These are phyloP conservation scores for Dione vanillae DNA, from an alignment of 2,888 invertebrate genomes.

Conservation along the genomic window DNA sequence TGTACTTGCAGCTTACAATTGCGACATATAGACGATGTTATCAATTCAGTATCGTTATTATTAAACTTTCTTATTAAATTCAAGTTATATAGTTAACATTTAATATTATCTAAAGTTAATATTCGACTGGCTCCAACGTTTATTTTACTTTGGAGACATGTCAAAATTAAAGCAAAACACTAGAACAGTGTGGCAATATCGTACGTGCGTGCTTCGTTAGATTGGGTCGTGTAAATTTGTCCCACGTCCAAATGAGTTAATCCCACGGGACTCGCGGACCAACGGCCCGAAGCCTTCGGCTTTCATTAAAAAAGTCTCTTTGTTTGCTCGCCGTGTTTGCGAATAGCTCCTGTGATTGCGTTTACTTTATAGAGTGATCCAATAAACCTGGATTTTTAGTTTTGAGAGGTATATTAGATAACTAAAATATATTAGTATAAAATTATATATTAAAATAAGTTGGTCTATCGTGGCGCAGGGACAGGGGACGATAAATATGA, in stretches of 20 bases:
- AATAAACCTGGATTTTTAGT: slow-evolving; percentile 23
- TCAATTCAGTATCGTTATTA: too few species aligned
- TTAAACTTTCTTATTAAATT: neutral
- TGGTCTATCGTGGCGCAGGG: neutral
- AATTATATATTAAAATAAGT: neutral
- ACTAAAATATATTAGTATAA: neutral
- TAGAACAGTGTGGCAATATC: slow-evolving; percentile 50
- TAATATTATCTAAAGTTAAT: neutral
- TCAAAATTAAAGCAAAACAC: slow-evolving; percentile 52
- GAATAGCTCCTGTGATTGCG: slow-evolving; percentile 39
- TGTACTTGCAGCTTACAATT: too few species aligned
- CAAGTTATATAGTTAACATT: neutral
- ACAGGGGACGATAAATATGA: neutral
- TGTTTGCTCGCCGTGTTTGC: slow-evolving; percentile 40
- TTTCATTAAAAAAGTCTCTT: slow-evolving; percentile 60
- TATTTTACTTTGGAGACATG: slow-evolving; percentile 21
- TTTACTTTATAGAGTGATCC: slow-evolving; percentile 33
- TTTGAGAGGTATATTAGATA: slow-evolving; percentile 15
- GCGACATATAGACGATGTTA: too few species aligned
- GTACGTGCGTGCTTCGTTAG: slow-evolving; percentile 59
- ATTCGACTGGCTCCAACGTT: neutral
- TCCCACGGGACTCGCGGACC: slow-evolving; percentile 60
- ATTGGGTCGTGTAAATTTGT: slow-evolving; percentile 73
- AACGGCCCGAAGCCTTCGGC: slow-evolving; percentile 53
- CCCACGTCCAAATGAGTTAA: slow-evolving; percentile 72